Base-by-base conservation (phyloP, 2,888 invertebrate genomes). In the Lepeophtheirus nordmannii region DNA sequence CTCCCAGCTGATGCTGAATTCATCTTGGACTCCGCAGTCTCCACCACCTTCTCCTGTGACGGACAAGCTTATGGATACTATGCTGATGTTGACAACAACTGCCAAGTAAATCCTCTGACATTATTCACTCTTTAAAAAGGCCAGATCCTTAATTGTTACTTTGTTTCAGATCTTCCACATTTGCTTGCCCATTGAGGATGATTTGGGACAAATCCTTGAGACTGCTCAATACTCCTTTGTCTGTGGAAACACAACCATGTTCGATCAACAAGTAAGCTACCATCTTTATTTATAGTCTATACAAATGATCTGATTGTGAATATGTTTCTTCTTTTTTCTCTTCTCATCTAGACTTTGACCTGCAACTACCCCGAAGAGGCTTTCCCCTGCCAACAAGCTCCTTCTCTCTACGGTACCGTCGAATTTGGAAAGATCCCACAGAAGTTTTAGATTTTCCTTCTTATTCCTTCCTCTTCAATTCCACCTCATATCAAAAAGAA, bases 361-460 rank as follows among this genome's bases (percentile, higher is more conserved):
- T 89, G 89, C 73, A 85, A 87, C 46, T 79, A 85, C 70, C 79
- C 81, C 0, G 82, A 82, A 69, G 86, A 86, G 70, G 80, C 86
- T 0, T 84, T 87, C 56, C 82, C 84, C 8, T 89, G 89, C 74
- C 81, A 81, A 70, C 87, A 88, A 46, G 85, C 89, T 0, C 83
- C 83, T 10, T 78, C 80, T 60, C 87, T 82, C 74, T 89, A 87
- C 74, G 79, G 81, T 14, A 17, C 37, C 39, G 58, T 38, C 10
- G 58, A 58, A 30, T 65, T 65, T 20, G 65, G 65, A 22, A 22
- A 22, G 23, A 56, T 64, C 53, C 53, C 53, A 3, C 3, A 46
- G 17, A 46, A 46, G 1, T 3, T 5, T 2, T 46, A 46, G 8
- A 46, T 46, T 41, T 14, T 14, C 41, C 53, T 30, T 30, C 30